These are phyloP conservation scores for Sternarchorhynchus goeldii DNA, from an alignment of 2,797 vertebrate species.

Conservation along the genomic window DNA sequence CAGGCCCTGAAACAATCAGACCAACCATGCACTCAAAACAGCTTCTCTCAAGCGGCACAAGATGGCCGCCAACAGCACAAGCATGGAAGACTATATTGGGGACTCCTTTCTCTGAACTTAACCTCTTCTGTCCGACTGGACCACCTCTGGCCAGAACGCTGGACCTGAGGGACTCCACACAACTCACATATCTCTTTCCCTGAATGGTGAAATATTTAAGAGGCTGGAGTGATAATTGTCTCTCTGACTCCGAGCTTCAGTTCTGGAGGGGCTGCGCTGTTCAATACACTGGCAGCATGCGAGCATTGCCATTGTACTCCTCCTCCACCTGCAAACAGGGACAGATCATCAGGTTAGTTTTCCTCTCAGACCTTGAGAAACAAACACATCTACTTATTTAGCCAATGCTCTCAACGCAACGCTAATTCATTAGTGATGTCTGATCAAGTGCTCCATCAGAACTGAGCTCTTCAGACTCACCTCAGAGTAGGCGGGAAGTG, in stretches of 20 bases:
- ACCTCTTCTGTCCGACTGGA: neutral
- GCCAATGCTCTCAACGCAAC: too few species aligned
- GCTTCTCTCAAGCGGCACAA: conserved; percentile 41
- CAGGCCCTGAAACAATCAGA: conserved; percentile 29
- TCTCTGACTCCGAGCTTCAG: conserved; percentile 48
- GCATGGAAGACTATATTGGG: neutral
- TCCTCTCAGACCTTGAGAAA: neutral
- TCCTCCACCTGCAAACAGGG: conserved; percentile 77
- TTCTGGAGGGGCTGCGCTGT: conserved; percentile 2
- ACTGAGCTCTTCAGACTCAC: conserved; percentile 63
- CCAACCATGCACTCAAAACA: conserved; percentile 11
- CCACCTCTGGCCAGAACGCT: neutral
- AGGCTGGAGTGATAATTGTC: conserved; percentile 52
- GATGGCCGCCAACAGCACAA: conserved; percentile 42
- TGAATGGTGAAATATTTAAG: conserved; percentile 45
- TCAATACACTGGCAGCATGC: conserved; percentile 78
- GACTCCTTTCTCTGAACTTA: conserved; percentile 22
- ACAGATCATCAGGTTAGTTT: neutral
- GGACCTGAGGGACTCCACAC: neutral
- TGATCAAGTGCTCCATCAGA: too few species aligned
- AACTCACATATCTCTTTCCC: neutral
- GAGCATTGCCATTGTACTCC: conserved; percentile 65
- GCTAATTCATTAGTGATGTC: too few species aligned
- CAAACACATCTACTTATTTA: neutral
- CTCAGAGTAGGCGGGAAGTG: conserved; percentile 84